Evolutionary conservation across 2,113 vertebrate species (phyloP).

Genomic region (Natator depressus): DNA sequence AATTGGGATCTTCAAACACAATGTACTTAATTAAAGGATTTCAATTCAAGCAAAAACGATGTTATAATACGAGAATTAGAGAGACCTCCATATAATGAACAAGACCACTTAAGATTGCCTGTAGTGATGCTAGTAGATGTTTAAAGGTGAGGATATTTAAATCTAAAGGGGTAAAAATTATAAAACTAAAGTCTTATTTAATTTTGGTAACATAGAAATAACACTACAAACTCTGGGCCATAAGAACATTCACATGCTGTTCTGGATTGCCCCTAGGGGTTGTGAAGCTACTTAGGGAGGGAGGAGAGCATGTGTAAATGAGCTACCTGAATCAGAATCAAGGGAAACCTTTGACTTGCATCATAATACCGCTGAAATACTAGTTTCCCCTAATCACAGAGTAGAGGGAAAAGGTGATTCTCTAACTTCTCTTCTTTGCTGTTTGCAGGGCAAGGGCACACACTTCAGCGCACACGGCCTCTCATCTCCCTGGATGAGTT

Average conservation of each 20-base stretch:
- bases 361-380: neutral
- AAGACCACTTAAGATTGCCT: neutral
- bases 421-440: neutral
- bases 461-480: neutral
- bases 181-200: neutral
- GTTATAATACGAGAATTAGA: neutral
- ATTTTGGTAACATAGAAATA: slow-evolving; percentile 4
- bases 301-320: slow-evolving; percentile 33
- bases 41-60: slow-evolving; percentile 23
- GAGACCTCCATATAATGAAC: neutral
- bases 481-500: neutral
- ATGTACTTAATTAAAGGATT: slow-evolving; percentile 13
- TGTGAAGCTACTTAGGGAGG: slow-evolving; percentile 31
- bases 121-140: neutral
- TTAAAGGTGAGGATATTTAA: neutral
- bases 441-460: neutral
- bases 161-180: neutral
- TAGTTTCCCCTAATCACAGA: slow-evolving; percentile 20
- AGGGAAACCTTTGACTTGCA: slow-evolving; percentile 12
- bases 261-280: neutral
- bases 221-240: slow-evolving; percentile 42
- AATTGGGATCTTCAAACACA: slow-evolving; percentile 20
- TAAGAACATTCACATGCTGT: neutral
- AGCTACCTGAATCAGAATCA: slow-evolving; percentile 37
- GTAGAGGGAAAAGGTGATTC: neutral